Base-by-base conservation (phyloP, 2,113 vertebrate genomes). In the Pelvicachromis taeniatus region DNA sequence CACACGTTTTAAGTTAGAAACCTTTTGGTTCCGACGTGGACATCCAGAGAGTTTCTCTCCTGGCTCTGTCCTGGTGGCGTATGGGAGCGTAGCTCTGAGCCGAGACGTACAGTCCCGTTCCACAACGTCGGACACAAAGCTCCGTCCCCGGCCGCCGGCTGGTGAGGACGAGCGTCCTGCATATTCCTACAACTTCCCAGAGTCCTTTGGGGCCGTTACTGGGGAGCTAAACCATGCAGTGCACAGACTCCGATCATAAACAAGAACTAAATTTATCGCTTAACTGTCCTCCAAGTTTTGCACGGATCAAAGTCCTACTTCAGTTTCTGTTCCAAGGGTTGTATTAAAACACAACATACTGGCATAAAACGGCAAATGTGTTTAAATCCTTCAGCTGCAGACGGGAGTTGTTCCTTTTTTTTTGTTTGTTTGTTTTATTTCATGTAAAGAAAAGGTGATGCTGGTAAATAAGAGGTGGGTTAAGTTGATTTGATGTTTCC, bases 1-100 rank as follows among this genome's bases (percentile, higher is more conserved):
- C 12, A 16, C 4, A 26, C 6, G 3, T 16, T 40, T 38, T 40
- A 38, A 40, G 31, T 63, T 31, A 12, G 2, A 63, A 63, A n/a
- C 31, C 59, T 63, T 63, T 12, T 63, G 35, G 17, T 63, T 21
- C 77, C 92, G 80, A 93, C 89, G 75, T 95, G 94, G 91, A 53
- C 81, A 93, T 89, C 93, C 95, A 87, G 94, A 68, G 91, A 92
- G 89, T 89, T 78, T 45, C 80, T 96, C 88, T 87, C 91, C 53
- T 95, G 95, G 95, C 95, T 96, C 95, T 96, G 95, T 95, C 94
- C 94, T 89, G 84, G 95, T 97, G 96, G 96, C 94, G 31, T 95
- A 93, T 92, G 93, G 95, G 94, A 96, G 92, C 77, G 70, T 93
- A 96, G 91, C 93, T 63, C 87, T 92, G 82, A 19, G 87, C 92